These are phyloP conservation scores for Nannospalax galili DNA, from an alignment of 2,113 vertebrate species.

Conservation along the genomic window DNA sequence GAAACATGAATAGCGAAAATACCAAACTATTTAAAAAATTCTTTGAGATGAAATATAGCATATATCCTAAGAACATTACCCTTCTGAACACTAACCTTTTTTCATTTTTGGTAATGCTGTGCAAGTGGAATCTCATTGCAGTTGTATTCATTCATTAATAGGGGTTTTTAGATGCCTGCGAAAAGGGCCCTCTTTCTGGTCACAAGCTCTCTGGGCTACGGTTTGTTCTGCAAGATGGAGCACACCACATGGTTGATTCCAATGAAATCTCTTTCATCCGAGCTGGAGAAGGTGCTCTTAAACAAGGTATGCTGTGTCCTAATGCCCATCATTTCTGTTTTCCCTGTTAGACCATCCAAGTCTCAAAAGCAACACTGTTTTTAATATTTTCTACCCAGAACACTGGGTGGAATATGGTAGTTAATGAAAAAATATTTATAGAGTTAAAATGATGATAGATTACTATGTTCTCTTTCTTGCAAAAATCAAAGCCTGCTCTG, in stretches of 20 bases:
- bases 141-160: constrained; percentile 72
- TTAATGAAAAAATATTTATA: neutral
- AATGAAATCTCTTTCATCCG: constrained; percentile 96
- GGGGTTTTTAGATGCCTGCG: constrained; percentile 94
- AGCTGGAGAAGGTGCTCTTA: constrained; percentile 96
- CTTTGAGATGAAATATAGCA: neutral
- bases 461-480: neutral
- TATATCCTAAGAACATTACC: neutral
- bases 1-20: neutral
- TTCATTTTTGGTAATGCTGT: neutral
- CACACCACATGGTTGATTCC: constrained; percentile 96
- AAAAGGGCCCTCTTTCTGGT: constrained; percentile 92
- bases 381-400: neutral
- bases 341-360: neutral
- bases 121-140: neutral
- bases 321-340: rapidly evolving
- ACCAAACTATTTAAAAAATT: neutral
- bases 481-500: neutral
- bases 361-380: neutral
- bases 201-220: constrained; percentile 94
- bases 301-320: constrained; percentile 88
- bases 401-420: too few relatives aligned
- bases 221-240: constrained; percentile 94
- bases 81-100: neutral
- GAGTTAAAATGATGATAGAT: neutral